Evolutionary conservation across 2,888 invertebrate species (phyloP).

Genomic region (Pocota personata): DNA sequence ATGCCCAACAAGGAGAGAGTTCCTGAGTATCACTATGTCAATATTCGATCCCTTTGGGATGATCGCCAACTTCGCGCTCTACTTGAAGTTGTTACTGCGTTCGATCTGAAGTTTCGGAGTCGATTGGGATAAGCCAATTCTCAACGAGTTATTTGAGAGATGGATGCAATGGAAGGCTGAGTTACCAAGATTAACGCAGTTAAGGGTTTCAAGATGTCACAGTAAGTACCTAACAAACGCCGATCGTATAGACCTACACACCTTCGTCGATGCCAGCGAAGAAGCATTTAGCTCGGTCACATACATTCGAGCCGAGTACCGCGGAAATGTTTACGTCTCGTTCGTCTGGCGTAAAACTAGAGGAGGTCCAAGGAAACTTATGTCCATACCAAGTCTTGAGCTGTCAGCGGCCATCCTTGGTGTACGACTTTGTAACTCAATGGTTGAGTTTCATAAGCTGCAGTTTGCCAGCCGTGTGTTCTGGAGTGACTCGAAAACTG

Average conservation of each 20-base stretch:
- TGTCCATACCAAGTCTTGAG: constrained; percentile 15
- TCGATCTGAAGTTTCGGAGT: constrained; percentile 3
- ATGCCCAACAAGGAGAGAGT: too few relatives aligned
- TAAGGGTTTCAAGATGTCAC: neutral
- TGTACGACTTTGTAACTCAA: neutral
- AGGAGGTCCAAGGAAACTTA: neutral
- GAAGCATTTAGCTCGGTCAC: constrained; percentile 50
- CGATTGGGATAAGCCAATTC: constrained; percentile 1
- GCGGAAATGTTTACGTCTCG: neutral
- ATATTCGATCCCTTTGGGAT: constrained; percentile 5
- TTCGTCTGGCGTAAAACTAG: constrained; percentile 17
- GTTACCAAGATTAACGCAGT: neutral
- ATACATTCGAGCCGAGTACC: constrained; percentile 14
- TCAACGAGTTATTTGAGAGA: neutral
- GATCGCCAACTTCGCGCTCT: neutral
- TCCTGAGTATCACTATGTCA: too few relatives aligned
- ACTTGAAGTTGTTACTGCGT: neutral
- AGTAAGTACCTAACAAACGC: neutral
- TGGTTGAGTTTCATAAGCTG: constrained; percentile 6
- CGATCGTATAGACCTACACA: neutral
- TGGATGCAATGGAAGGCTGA: neutral
- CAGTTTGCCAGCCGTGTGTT: neutral
- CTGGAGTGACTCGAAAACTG: neutral
- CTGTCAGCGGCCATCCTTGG: constrained; percentile 23
- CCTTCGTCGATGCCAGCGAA: constrained; percentile 23